phyloP scores from a whole-genome alignment of 2,888 invertebrate species.

The Conops quadrifasciatus region DNA sequence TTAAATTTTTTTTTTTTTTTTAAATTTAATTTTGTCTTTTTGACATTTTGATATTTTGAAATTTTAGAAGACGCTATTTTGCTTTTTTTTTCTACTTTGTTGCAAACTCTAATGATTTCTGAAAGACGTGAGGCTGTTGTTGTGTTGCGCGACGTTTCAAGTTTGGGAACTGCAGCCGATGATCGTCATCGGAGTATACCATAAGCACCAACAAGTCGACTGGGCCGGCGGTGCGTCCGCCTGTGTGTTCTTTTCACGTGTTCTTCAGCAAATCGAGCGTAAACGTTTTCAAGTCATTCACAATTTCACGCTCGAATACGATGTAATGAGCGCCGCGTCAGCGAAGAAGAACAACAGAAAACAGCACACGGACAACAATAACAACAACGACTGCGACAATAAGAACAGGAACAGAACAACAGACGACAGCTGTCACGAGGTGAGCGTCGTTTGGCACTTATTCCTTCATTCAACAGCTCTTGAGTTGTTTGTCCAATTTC shows the following conservation, averaged over 20 bases:
- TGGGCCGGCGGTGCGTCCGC: background rate
- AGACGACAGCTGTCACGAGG: slow-evolving; percentile 25
- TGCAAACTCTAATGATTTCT: no score
- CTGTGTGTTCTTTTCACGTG: slow-evolving; percentile 22
- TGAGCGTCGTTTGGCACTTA: slow-evolving; percentile 33
- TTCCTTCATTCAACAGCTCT: slow-evolving; percentile 31
- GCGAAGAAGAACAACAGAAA: slow-evolving; percentile 1
- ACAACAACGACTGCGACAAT: background rate
- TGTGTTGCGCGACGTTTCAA: no score
- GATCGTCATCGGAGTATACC: no score
- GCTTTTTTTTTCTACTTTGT: no score
- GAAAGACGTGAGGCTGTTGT: no score
- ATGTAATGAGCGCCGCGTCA: slow-evolving; percentile 17
- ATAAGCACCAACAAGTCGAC: no score
- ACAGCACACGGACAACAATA: background rate
- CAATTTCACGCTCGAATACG: slow-evolving; percentile 39
- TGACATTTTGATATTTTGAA: no score
- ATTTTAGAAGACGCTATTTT: no score
- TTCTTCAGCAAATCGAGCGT: slow-evolving; percentile 21
- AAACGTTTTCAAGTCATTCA: slow-evolving; percentile 40
- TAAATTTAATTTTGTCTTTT: no score
- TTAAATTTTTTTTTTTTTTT: no score
- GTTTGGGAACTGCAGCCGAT: no score
- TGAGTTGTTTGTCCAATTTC: slow-evolving; percentile 2
- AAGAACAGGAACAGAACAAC: background rate